Conservation (phyloP, 1,140 invertebrate genomes). For the Spodoptera frugiperda region DNA sequence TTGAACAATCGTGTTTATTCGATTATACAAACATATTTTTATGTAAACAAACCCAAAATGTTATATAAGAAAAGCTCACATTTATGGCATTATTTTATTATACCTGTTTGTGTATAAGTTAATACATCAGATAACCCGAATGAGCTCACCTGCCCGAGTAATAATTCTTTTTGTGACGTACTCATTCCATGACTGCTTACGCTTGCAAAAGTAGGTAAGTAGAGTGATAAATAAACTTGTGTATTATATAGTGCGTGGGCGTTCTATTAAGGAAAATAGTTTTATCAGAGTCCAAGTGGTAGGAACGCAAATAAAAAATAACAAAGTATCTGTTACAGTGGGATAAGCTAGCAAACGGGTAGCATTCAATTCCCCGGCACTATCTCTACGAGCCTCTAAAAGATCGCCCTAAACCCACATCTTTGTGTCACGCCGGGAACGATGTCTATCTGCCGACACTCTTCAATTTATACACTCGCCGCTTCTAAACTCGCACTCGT, state of each 20-base stretch:
- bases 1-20: not conserved
- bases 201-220: conserved; percentile 29
- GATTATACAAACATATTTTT: no score
- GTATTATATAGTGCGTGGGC: conserved; percentile 9
- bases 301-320: conserved; percentile 61
- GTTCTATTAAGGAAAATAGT: conserved; percentile 57
- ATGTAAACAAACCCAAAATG: not conserved
- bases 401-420: conserved; percentile 63
- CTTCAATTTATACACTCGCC: conserved; percentile 31
- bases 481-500: conserved; percentile 23
- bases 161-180: conserved; percentile 30
- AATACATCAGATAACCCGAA: conserved; percentile 22
- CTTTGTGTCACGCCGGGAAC: conserved; percentile 52
- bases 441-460: conserved; percentile 49
- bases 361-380: conserved; percentile 71
- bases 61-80: no score
- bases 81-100: conserved; percentile 15
- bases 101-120: conserved; percentile 7
- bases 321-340: conserved; percentile 64
- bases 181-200: conserved; percentile 17
- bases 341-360: conserved; percentile 72
- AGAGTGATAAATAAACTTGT: conserved; percentile 16
- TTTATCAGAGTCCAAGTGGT: conserved; percentile 53
- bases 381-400: conserved; percentile 68
- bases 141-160: conserved; percentile 22